A percentile compares a stretch with the other conserved stretches of the same genome.
Conservation (phyloP, 1,140 invertebrate species). For the Drosophila dunni region DNA sequence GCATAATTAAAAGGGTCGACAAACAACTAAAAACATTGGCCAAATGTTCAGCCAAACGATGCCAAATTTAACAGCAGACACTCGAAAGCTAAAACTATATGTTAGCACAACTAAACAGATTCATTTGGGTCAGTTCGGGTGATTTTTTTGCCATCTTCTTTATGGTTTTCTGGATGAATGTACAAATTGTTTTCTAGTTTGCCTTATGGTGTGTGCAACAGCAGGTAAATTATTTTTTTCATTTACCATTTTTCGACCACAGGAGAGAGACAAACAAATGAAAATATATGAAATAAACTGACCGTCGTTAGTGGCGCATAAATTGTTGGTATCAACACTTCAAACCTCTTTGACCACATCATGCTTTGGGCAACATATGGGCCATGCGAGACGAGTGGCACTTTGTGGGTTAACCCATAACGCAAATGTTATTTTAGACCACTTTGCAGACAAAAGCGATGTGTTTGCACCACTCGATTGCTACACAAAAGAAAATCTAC, state of each 20-base stretch:
- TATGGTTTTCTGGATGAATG: too few species aligned
- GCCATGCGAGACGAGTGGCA: background rate
- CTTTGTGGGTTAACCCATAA: background rate
- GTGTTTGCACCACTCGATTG: background rate
- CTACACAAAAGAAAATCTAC: background rate
- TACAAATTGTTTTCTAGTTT: background rate
- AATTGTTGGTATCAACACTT: constrained; percentile 15
- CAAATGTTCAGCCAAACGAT: background rate
- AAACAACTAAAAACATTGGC: constrained; percentile 16
- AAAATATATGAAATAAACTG: constrained; percentile 9
- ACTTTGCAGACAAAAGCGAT: background rate
- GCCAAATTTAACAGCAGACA: background rate
- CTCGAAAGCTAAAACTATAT: background rate
- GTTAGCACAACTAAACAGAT: background rate
- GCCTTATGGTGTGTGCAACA: background rate
- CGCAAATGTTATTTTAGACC: constrained; percentile 8
- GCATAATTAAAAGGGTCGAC: constrained; percentile 41
- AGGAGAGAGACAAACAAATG: background rate
- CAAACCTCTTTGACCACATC: background rate
- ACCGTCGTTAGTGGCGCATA: constrained; percentile 7
- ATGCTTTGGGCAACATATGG: constrained; percentile 4
- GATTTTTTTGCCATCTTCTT: too few species aligned
- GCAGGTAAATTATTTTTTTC: background rate
- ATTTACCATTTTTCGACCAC: background rate
- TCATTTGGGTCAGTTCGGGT: background rate